Evolutionary conservation across 2,113 vertebrate genomes (phyloP).

Genomic region (Sminthopsis crassicaudata): DNA sequence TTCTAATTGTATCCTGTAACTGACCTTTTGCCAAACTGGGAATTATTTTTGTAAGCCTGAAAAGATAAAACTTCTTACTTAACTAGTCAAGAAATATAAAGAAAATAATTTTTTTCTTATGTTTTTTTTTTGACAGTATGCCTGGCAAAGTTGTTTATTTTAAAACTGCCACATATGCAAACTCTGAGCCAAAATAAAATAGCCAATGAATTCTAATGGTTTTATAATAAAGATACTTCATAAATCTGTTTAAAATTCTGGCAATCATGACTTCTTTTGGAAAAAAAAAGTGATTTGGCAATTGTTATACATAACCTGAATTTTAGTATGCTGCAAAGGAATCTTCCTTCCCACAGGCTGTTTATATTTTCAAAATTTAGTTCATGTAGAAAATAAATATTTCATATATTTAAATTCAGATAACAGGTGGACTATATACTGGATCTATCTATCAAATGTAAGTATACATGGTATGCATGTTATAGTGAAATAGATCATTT

Average conservation of each 20-base stretch:
- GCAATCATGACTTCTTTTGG: background rate
- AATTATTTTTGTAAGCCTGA: background rate
- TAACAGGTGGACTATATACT: background rate
- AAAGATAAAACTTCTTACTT: background rate
- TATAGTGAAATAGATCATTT: background rate
- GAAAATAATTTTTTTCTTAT: background rate
- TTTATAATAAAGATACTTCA: background rate
- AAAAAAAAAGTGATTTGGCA: background rate
- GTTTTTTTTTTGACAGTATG: background rate
- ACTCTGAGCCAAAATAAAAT: conserved; percentile 9
- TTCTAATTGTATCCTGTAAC: background rate
- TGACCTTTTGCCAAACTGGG: background rate
- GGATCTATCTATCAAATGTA: background rate
- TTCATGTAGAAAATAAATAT: background rate
- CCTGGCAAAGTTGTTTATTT: background rate
- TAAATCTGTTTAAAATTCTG: conserved; percentile 21
- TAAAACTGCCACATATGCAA: background rate
- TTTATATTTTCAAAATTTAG: background rate
- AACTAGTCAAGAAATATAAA: background rate
- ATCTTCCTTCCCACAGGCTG: background rate
- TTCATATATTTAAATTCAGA: background rate
- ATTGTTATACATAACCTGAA: background rate
- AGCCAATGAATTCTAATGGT: background rate
- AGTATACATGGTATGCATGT: background rate
- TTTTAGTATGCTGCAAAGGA: conserved; percentile 10